phyloP scores from a whole-genome alignment of 2,113 vertebrate genomes.

The Turnix velox region DNA sequence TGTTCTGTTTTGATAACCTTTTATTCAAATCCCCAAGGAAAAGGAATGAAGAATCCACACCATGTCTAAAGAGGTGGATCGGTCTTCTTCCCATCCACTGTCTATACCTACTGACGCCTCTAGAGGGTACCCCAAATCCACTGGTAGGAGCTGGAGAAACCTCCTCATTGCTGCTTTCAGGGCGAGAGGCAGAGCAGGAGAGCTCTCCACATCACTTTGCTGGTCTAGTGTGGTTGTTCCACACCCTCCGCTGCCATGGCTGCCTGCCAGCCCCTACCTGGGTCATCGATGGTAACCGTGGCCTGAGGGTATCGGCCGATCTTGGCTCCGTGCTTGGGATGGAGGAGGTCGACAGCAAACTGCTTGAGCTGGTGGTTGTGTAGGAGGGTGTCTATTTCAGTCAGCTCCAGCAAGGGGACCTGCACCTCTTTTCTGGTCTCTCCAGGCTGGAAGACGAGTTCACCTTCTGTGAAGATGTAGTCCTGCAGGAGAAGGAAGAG shows the following conservation, averaged over 20 bases:
- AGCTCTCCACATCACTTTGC: accelerated
- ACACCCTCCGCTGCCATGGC: neutral
- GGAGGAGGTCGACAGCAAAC: slow-evolving; percentile 88
- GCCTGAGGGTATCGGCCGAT: slow-evolving; percentile 85
- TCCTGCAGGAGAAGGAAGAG: slow-evolving; percentile 73
- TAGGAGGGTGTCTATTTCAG: slow-evolving; percentile 82
- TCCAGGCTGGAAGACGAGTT: slow-evolving; percentile 81
- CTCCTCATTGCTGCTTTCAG: accelerated
- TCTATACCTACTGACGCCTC: neutral
- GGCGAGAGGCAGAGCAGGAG: neutral
- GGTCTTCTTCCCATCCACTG: neutral
- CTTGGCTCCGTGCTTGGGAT: slow-evolving; percentile 86
- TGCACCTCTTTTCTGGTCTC: slow-evolving; percentile 87
- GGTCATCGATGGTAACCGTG: slow-evolving; percentile 84
- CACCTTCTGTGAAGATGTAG: slow-evolving; percentile 83
- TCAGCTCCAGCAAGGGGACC: slow-evolving; percentile 85
- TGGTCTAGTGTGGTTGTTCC: neutral
- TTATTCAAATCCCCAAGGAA: neutral
- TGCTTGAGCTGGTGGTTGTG: slow-evolving; percentile 82
- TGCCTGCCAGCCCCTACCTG: slow-evolving; percentile 62
- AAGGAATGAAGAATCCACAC: neutral
- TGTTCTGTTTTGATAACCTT: neutral
- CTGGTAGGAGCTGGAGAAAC: neutral
- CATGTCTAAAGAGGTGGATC: accelerated
- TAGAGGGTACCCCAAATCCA: slow-evolving; percentile 39